Conservation (phyloP, 2,888 invertebrate species). For the Hyposoter didymator region DNA sequence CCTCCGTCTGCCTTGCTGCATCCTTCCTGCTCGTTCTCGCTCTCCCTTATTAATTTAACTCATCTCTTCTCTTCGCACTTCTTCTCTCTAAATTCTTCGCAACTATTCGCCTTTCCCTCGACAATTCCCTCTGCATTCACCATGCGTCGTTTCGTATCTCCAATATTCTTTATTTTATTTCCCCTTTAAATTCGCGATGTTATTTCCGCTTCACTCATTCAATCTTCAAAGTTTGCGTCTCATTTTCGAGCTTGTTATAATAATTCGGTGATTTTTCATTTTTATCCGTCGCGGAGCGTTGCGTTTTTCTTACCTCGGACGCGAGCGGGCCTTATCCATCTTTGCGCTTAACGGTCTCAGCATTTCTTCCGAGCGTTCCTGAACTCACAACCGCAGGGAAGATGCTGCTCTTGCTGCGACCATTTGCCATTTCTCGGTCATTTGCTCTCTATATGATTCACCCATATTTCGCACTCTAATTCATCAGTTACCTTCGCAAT, state of each 20-base stretch:
- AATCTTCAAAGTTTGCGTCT: conserved; percentile 57
- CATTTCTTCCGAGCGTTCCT: conserved; percentile 78
- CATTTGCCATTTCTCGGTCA: conserved; percentile 12
- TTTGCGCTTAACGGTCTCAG: conserved; percentile 76
- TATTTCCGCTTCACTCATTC: conserved; percentile 13
- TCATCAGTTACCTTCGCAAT: neutral
- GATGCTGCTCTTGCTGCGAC: conserved; percentile 22
- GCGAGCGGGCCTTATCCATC: conserved; percentile 66
- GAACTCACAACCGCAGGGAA: conserved; percentile 70
- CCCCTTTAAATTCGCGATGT: conserved; percentile 53
- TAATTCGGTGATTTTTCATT: conserved; percentile 10
- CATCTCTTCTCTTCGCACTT: conserved; percentile 35
- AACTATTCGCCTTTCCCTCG: conserved; percentile 33
- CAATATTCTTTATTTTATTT: conserved; percentile 64
- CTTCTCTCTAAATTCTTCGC: conserved; percentile 46
- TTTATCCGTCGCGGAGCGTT: conserved; percentile 25
- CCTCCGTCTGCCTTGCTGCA: conserved; percentile 81
- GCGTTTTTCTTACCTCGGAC: conserved; percentile 18
- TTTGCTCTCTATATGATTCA: conserved; percentile 26
- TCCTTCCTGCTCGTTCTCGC: conserved; percentile 66
- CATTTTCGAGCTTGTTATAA: conserved; percentile 32
- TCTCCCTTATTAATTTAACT: conserved; percentile 52
- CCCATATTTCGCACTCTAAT: neutral
- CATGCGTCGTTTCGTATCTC: conserved; percentile 12
- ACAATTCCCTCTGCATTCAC: conserved; percentile 7